Percentiles rank a stretch among this genome's conserved stretches.
phyloP scores from a whole-genome alignment of 2,113 vertebrate species.

The Procavia capensis region DNA sequence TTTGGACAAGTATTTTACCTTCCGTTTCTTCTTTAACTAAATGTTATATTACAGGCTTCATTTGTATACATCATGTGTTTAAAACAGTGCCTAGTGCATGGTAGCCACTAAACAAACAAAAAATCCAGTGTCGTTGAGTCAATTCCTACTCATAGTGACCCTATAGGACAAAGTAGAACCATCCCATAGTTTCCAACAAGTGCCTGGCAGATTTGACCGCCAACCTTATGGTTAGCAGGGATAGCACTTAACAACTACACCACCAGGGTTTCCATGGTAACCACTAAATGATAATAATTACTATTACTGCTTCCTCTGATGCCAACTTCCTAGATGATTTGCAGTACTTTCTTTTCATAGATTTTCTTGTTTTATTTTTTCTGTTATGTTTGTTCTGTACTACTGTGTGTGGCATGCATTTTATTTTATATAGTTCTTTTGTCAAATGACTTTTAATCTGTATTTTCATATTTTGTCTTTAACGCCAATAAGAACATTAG shows the following conservation, averaged over 20 bases:
- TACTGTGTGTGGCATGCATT: background rate
- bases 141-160: too few species aligned
- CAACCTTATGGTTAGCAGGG: too few species aligned
- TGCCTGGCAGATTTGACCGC: too few species aligned
- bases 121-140: too few species aligned
- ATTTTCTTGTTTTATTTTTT: background rate
- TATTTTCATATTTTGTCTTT: background rate
- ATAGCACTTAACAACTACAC: too few species aligned
- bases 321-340: background rate
- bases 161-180: too few species aligned
- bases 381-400: background rate
- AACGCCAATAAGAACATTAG: background rate
- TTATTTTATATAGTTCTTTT: background rate
- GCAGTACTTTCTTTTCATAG: background rate
- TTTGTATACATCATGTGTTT: background rate
- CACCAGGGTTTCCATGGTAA: too few species aligned
- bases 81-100: background rate
- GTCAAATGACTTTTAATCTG: background rate
- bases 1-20: background rate
- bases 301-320: background rate
- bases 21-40: background rate
- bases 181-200: too few species aligned
- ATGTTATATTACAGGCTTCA: background rate
- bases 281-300: background rate
- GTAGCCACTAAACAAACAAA: background rate